Percentiles rank a stretch among this genome's conserved stretches.
phyloP scores from a whole-genome alignment of 2,888 invertebrate species.

The Amphipoea lucens region DNA sequence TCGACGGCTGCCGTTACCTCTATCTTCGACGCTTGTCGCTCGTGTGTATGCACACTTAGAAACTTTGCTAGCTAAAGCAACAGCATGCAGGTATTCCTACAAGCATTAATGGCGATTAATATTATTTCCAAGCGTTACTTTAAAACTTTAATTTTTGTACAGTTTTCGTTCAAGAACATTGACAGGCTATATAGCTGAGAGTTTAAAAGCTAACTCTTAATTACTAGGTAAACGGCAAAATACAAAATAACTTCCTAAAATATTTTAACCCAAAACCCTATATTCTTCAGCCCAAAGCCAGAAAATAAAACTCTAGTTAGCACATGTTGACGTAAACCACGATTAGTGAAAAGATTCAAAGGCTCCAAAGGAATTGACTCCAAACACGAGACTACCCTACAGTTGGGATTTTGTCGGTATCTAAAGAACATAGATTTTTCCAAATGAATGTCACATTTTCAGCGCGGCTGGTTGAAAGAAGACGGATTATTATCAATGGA shows the following conservation, averaged over 20 bases:
- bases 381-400: constrained; percentile 4
- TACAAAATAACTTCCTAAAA: too few species aligned
- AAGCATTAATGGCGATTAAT: not conserved
- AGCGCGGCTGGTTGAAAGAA: constrained; percentile 45
- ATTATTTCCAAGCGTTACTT: too few species aligned
- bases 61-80: not conserved
- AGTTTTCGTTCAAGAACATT: not conserved
- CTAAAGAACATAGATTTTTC: constrained; percentile 47
- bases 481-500: constrained; percentile 53
- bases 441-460: constrained; percentile 57
- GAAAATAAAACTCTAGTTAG: constrained; percentile 10
- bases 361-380: constrained; percentile 36
- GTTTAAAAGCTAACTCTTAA: not conserved
- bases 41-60: not conserved
- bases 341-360: constrained; percentile 20
- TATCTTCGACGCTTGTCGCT: not conserved
- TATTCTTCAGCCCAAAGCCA: not conserved
- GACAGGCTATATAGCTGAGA: not conserved
- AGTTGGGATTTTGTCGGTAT: constrained; percentile 21
- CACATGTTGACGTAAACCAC: constrained; percentile 1
- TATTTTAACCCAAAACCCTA: not conserved
- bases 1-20: not conserved
- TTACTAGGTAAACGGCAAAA: not conserved
- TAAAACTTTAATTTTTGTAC: not conserved
- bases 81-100: not conserved